Base-by-base conservation (phyloP, 2,113 vertebrate species). In the Capra hircus region DNA sequence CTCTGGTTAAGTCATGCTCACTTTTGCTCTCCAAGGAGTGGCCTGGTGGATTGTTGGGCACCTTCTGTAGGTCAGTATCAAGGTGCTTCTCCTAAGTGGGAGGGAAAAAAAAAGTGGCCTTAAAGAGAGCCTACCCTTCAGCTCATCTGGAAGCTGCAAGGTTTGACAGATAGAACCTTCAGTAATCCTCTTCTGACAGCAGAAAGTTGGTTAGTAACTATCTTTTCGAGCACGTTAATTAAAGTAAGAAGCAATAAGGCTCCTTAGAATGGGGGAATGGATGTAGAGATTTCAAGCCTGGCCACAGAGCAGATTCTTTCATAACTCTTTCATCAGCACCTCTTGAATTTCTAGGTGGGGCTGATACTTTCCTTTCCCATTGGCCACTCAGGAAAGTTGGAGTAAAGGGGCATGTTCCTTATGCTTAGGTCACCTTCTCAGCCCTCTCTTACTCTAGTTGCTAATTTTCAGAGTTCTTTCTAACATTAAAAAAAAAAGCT, bases 381-480 rank as follows among this genome's bases (percentile, higher is more conserved):
- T 62, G 14, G 7, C 12, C 23, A 9, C 2, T 60, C 88, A 80
- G 5, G 12, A 81, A 85, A 85, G 11, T 3, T 88, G 15, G 5
- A 1, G 2, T 50, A 77, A 64, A 89, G 28, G 57, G 7, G 43
- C 17, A 67, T 27, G 71, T 60, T 27, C 9, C 15, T 3, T 3
- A 67, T 33, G 13, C 23, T 11, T 27, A 33, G 6, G 5, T 64
- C 15, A 88, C 8, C 4, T 74, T 71, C 13, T 43, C 23, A 91
- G 7, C 36, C 19, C 0, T 48, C 15, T 83, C 12, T 64, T 36
- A 74, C 0, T 40, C 0, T 50, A 59, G 67, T 28, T 80, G 40
- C 52, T 67, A 28, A 82, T 88, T 95, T 55, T 62, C 55, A 43
- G 59, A 91, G 23, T 71, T 55, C 71, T 23, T 88, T 91, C 13